Conservation (phyloP, 2,113 vertebrate genomes). For the Morone chrysops region DNA sequence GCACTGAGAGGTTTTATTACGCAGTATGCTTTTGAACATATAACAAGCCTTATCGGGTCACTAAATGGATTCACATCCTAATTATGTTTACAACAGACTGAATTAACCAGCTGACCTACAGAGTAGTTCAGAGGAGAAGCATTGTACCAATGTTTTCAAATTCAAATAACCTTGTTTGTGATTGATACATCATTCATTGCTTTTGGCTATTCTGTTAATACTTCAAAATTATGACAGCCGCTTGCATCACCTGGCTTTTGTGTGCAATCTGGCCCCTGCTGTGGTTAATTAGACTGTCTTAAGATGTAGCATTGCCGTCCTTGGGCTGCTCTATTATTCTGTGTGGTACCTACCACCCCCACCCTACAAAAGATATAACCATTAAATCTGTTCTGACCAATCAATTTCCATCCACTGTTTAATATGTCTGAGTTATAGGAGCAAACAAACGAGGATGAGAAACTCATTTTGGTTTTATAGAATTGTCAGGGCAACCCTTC, state of each 20-base stretch:
- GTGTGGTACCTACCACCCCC: slow-evolving; percentile 11
- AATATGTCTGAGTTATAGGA: slow-evolving; percentile 38
- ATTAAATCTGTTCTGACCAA: slow-evolving; percentile 45
- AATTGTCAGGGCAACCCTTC: slow-evolving; percentile 28
- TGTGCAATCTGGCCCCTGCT: slow-evolving; percentile 55
- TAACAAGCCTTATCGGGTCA: slow-evolving; percentile 3
- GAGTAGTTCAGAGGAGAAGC: slow-evolving; percentile 19
- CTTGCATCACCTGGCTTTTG: slow-evolving; percentile 74
- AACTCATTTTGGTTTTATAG: slow-evolving; percentile 34
- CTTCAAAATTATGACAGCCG: slow-evolving; percentile 54
- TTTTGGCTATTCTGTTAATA: slow-evolving; percentile 48
- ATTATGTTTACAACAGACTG: slow-evolving; percentile 14
- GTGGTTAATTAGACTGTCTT: slow-evolving; percentile 66
- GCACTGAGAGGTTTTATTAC: background rate
- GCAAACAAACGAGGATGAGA: slow-evolving; percentile 19
- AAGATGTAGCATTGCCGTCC: slow-evolving; percentile 39
- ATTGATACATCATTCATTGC: slow-evolving; percentile 47
- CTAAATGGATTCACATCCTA: slow-evolving; percentile 4
- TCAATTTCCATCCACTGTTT: slow-evolving; percentile 55
- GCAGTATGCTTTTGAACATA: slow-evolving; percentile 2
- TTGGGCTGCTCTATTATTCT: slow-evolving; percentile 49
- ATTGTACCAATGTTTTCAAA: slow-evolving; percentile 27
- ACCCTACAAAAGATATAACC: slow-evolving; percentile 6
- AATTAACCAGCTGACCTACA: slow-evolving; percentile 31
- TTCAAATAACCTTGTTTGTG: slow-evolving; percentile 42